Evolutionary conservation across 2,113 vertebrate genomes (phyloP), one percentile per base, ranked within the genome.

Genomic region (Rhombomys opimus): DNA sequence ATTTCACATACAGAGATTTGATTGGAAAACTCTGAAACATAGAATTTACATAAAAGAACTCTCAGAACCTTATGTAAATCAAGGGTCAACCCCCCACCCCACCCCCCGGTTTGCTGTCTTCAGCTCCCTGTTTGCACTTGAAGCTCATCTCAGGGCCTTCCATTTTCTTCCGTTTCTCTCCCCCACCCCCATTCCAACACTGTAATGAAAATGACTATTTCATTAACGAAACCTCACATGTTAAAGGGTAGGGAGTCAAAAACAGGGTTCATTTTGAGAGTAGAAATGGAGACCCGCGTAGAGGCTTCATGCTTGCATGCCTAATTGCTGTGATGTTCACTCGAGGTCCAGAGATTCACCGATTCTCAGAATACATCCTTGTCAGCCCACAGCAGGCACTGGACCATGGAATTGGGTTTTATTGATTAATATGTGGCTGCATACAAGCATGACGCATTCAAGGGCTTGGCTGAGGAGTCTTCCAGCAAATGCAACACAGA

Each of bases 351-450:
- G 78, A 95, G 72, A 46, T 10, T 12, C 30, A 13, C 82, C 46
- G 0, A 2, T 68, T 93, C 50, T 5, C 14, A 7, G 50, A 68
- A 1, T 11, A 4, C 0, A 3, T 27, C 82, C 84, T 73, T 4
- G 65, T 86, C 0, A 2, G 57, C 73, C 84, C 78, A 12, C 25
- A 59, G 80, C 61, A 20, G 54, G 92, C 52, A 0, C 92, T 70
- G 93, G 90, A 77, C 84, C 87, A 0, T 94, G 96, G 96, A 86
- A 90, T 90, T 95, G 87, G 92, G 75, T 90, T 90, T 91, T 91
- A 87, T 20, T 93, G 97, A 96, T 96, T 78, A 82, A 94, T 96
- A 32, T 68, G 65, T 76, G 59, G 87, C 73, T 59, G 70, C 76
- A 46, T 30, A n/a, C n/a, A 1, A 87, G 63, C 89, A 38, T 15